These are phyloP conservation scores for Planiliza haematocheilus DNA, from an alignment of 2,113 vertebrate species.

Conservation along the genomic window DNA sequence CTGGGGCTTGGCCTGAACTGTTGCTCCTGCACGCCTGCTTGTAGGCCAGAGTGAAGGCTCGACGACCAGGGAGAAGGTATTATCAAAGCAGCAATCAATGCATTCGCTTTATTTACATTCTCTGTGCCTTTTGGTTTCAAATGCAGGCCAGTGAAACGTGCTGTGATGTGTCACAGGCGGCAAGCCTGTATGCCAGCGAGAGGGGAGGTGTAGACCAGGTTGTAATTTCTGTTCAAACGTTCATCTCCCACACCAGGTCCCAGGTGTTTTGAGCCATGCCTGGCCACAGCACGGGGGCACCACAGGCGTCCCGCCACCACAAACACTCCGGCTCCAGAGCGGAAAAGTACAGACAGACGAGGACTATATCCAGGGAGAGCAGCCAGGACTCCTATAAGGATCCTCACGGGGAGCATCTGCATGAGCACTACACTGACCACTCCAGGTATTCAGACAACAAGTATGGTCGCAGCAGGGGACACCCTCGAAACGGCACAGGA, in stretches of 20 bases:
- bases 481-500: constrained; percentile 81
- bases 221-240: constrained; percentile 20
- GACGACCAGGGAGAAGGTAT: constrained; percentile 19
- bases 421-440: constrained; percentile 65
- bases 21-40: constrained; percentile 6
- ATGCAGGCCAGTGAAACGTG: not conserved
- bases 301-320: constrained; percentile 69
- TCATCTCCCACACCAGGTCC: constrained; percentile 66
- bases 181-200: constrained; percentile 8
- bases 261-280: constrained; percentile 87
- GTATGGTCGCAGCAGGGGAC: constrained; percentile 75
- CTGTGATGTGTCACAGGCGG: not conserved
- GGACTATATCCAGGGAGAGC: constrained; percentile 73
- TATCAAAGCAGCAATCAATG: constrained; percentile 37
- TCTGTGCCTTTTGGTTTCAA: not conserved
- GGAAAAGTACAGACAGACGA: constrained; percentile 79
- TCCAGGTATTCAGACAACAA: constrained; percentile 71
- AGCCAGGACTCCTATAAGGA: constrained; percentile 84
- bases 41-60: constrained; percentile 16
- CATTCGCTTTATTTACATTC: constrained; percentile 42
- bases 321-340: constrained; percentile 73
- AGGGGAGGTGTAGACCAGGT: not conserved
- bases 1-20: not conserved
- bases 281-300: constrained; percentile 82
- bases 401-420: constrained; percentile 60